Base-by-base conservation (phyloP, 2,888 invertebrate species). In the Laothoe populi region DNA sequence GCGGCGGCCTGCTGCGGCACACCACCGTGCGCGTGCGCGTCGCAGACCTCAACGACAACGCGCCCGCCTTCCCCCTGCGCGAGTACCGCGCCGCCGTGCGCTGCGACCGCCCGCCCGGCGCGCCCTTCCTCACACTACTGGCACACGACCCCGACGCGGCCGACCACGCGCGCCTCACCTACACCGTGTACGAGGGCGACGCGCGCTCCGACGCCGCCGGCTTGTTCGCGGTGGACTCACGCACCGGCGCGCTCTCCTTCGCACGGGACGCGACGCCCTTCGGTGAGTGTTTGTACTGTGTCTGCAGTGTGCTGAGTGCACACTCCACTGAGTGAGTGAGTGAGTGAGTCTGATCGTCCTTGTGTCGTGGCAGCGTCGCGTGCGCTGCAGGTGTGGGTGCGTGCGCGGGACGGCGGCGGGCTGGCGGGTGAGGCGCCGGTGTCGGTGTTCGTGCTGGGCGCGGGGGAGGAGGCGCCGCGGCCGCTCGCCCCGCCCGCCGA, bases 311-410 rank as follows among this genome's bases (percentile, higher is more conserved):
- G 31, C 38, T 13, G 8, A 13, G 38, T 38, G 11, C 7, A 31
- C 8, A 5, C 5, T 31, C 7, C 31, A 31, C 2, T 11, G 24
- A 10, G 16, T 21, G 2, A 0, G 26, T 7, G 13, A 31, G 38
- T n/a, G 2, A 7, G 10, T 10, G 46, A 3, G 10, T 62, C 90
- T 94, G 10, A 94, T 95, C 71, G 93, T 74, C 94, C 95, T 16
- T 82, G 16, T 84, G 93, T 77, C n/a, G n/a, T n/a, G n/a, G 64
- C 81, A 96, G 96, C 95, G 82, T 96, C 96, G 64, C 95, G 96
- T 84, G 93, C 96, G 61, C 96, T 97, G 84, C 97, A 97, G 89
- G 96, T 98, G 84, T 98, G 98, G 90, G 96, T 99, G 60, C 95
- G 97, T 65, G 99, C 98, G 16, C 95, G 95, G 60, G 98, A 99